phyloP scores from a whole-genome alignment of 2,888 invertebrate species.

The Lycaena phlaeas region DNA sequence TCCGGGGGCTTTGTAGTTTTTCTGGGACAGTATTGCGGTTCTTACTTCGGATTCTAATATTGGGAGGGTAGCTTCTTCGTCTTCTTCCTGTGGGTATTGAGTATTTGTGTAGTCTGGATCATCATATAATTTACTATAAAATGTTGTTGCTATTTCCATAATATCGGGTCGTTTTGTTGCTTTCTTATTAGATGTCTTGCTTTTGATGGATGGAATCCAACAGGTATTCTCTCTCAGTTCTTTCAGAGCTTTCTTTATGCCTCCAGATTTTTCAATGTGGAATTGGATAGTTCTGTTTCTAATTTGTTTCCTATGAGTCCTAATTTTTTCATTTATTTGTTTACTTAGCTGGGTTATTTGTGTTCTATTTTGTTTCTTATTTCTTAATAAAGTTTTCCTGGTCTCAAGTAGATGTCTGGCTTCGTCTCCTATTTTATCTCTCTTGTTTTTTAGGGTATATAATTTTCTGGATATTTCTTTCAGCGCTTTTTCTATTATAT shows the following conservation, averaged over 20 bases:
- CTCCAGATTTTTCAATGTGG: too few species aligned
- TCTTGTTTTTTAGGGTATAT: too few species aligned
- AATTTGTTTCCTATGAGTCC: too few species aligned
- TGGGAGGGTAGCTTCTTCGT: slow-evolving; percentile 5
- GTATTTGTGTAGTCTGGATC: slow-evolving; percentile 1
- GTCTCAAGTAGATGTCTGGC: too few species aligned
- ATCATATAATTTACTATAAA: slow-evolving; percentile 6
- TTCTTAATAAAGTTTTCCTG: too few species aligned
- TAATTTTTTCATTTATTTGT: too few species aligned
- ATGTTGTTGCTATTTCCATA: neutral
- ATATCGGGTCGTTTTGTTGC: slow-evolving; percentile 11
- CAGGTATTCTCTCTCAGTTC: neutral
- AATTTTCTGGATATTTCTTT: too few species aligned
- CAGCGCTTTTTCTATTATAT: too few species aligned
- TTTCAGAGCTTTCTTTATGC: neutral
- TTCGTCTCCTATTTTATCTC: too few species aligned
- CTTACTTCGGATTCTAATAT: slow-evolving; percentile 1
- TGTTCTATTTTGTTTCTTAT: too few species aligned
- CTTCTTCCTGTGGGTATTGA: neutral
- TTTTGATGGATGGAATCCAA: neutral
- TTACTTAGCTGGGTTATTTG: too few species aligned
- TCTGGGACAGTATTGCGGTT: slow-evolving; percentile 1
- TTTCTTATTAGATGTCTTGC: neutral
- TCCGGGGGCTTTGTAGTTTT: slow-evolving; percentile 2
- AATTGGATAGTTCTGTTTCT: too few species aligned